Evolutionary conservation across 2,888 invertebrate species (phyloP), one percentile per base, ranked within the genome.

Genomic region (Eristalis intricaria): DNA sequence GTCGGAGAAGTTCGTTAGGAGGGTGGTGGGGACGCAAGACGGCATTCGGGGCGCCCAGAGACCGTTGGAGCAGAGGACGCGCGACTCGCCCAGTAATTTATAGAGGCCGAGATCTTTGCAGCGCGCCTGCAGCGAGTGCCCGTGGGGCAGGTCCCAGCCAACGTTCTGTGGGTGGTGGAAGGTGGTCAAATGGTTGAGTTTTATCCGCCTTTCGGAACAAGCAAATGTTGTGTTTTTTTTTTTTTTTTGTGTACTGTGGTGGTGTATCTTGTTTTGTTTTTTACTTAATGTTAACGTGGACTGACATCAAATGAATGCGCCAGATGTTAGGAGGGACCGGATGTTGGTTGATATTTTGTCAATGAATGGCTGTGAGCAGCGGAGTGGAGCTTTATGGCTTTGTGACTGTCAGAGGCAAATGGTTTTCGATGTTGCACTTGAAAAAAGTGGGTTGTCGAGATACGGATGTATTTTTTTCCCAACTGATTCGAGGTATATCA

Each of bases 1-100:
- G 89, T 97, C 97, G 90, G 97, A 97, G 92, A 97, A 97, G 93
- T 97, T 98, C 58, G 97, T 97, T 89, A 98, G 94, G 56, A 97
- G 94, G 1, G 97, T 97, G 35, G 98, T 98, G n/a, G 97, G 96
- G 40, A 97, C 96, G 91, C 98, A 98, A 85, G 96, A 95, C 1
- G 98, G 97, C 91, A 97, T 94, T 22, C 93, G 95, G 0, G 96
- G 95, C 29, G 95, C 95, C 97, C 98, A 98, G 71, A 95, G 95
- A 2, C 97, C 97, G 91, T 98, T 97, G 89, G 96, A 96, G 91
- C 98, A 98, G 40, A 95, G 94, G 50, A 97, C 94, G 73, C 94
- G 93, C n/a, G 96, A 94, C 71, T 96, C 96, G 29, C 98, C 98
- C 84, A 96, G 94, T 89, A 97, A 94, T 93, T 97, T 97, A 93